Conservation (phyloP, 2,113 vertebrate species). For the Chiloscyllium plagiosum region DNA sequence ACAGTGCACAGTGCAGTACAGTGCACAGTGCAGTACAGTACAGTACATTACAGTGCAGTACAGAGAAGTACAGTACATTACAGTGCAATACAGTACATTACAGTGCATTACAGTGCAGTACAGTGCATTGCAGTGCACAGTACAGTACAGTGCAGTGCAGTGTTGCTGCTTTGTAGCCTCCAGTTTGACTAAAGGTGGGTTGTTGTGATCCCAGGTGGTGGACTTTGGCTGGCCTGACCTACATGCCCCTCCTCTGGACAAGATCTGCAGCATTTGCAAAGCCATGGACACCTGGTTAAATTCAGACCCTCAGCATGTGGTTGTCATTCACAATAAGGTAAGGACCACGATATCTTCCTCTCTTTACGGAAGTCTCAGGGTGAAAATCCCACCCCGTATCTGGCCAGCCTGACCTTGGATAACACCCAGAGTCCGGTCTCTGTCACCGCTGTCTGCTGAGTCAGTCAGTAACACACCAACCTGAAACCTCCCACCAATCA, state of each 20-base stretch:
- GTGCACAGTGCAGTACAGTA: no score
- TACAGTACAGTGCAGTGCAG: no score
- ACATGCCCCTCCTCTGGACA: slow-evolving; percentile 90
- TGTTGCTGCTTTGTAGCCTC: not conserved
- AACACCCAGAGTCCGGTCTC: not conserved
- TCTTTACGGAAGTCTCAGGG: not conserved
- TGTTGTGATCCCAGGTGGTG: slow-evolving; percentile 64
- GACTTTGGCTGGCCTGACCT: slow-evolving; percentile 97
- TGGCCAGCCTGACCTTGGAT: no score
- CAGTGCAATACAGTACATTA: no score
- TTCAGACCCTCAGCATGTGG: slow-evolving; percentile 74
- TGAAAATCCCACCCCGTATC: not conserved
- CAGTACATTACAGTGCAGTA: no score
- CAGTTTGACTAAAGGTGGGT: not conserved
- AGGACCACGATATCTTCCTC: slow-evolving; percentile 37
- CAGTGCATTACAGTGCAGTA: no score
- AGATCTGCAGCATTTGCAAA: slow-evolving; percentile 97
- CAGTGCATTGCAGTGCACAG: no score
- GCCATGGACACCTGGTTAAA: slow-evolving; percentile 98
- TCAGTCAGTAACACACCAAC: not conserved
- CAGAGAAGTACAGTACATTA: no score
- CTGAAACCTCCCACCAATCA: no score
- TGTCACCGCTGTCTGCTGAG: not conserved
- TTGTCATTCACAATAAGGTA: slow-evolving; percentile 96
- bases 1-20: no score